These are phyloP conservation scores for Telmatochromis sp. DNA, from an alignment of 2,113 vertebrate species.

Conservation along the genomic window DNA sequence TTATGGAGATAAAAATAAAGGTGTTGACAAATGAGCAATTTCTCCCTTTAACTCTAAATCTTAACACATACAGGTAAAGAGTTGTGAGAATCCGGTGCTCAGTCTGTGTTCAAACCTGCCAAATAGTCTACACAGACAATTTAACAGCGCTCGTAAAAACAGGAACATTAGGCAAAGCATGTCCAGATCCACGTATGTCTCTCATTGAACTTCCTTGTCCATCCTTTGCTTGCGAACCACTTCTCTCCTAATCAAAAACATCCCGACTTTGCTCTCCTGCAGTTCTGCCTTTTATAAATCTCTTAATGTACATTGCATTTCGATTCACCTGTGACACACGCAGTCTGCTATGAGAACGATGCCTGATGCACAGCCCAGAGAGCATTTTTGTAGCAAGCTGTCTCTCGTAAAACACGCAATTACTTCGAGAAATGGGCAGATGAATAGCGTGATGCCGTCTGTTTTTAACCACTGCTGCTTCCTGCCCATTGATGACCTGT, in stretches of 20 bases:
- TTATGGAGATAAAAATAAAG: background rate
- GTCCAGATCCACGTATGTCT: slow-evolving; percentile 37
- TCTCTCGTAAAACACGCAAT: slow-evolving; percentile 47
- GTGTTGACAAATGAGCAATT: slow-evolving; percentile 6
- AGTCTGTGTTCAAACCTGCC: background rate
- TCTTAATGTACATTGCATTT: background rate
- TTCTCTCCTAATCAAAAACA: background rate
- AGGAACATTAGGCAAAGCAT: slow-evolving; percentile 27
- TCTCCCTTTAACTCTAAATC: background rate
- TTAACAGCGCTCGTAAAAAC: slow-evolving; percentile 51
- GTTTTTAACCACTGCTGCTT: slow-evolving; percentile 11
- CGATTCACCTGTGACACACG: slow-evolving; percentile 6
- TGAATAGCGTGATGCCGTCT: background rate
- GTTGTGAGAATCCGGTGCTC: background rate
- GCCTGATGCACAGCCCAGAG: slow-evolving; percentile 1
- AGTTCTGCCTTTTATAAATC: background rate
- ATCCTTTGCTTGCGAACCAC: background rate
- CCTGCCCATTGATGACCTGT: background rate
- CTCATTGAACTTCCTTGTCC: background rate
- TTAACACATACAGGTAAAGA: background rate
- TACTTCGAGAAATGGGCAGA: slow-evolving; percentile 27
- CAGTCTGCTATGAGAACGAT: background rate
- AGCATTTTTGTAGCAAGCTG: slow-evolving; percentile 44
- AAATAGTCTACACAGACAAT: slow-evolving; percentile 28
- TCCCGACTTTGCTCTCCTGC: background rate